Percentiles rank a stretch among this genome's conserved stretches.
These are phyloP conservation scores for Hyphantria cunea DNA, from an alignment of 1,140 invertebrate species.

Conservation along the genomic window DNA sequence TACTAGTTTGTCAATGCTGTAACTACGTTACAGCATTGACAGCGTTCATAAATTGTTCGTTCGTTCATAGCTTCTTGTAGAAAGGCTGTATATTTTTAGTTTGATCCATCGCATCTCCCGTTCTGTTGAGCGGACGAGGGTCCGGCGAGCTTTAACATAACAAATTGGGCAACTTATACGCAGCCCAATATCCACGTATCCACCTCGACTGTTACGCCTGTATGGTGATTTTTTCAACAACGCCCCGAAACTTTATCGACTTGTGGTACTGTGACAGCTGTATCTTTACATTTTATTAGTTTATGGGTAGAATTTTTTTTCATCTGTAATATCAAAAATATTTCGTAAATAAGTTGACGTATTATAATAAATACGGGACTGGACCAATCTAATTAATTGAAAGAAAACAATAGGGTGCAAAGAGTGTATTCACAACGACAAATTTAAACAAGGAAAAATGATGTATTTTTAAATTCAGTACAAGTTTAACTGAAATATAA, in stretches of 20 bases:
- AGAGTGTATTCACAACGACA: slow-evolving; percentile 45
- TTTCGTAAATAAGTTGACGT: no score
- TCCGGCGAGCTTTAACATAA: slow-evolving; percentile 47
- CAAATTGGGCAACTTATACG: slow-evolving; percentile 62
- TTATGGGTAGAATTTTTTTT: neutral
- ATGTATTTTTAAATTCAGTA: no score
- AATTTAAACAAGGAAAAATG: no score
- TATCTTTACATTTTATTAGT: neutral
- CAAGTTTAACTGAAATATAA: no score
- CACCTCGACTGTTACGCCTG: slow-evolving; percentile 34
- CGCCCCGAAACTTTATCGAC: neutral
- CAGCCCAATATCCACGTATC: slow-evolving; percentile 39
- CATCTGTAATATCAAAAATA: no score
- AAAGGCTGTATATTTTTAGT: slow-evolving; percentile 42
- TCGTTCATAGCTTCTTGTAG: slow-evolving; percentile 7
- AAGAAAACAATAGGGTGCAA: no score
- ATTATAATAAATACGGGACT: no score
- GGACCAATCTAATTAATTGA: no score
- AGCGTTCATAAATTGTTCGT: neutral
- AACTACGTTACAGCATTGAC: no score
- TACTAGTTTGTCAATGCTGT: no score
- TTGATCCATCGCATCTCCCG: slow-evolving; percentile 49
- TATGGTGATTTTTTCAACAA: slow-evolving; percentile 20
- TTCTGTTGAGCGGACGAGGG: slow-evolving; percentile 43
- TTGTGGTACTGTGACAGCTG: neutral